A percentile compares a stretch with the other conserved stretches of the same genome.
These are phyloP conservation scores for Mya arenaria DNA, from an alignment of 1,140 invertebrate species.

Conservation along the genomic window DNA sequence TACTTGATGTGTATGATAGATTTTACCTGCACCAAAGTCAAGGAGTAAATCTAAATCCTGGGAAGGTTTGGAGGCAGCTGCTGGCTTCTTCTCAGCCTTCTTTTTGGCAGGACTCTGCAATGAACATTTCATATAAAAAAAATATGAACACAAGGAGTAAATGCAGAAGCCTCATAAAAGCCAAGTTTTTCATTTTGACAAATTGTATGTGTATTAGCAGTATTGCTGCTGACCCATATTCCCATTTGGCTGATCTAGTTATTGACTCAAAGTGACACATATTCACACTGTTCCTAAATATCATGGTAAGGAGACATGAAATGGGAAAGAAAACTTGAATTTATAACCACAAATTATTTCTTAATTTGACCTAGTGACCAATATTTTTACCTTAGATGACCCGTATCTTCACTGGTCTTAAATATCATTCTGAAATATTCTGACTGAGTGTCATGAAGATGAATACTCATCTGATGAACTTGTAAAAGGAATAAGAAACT, in stretches of 20 bases:
- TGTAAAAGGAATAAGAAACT: too few species aligned
- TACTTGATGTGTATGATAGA: too few species aligned
- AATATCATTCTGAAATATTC: background rate
- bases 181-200: too few species aligned
- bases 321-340: background rate
- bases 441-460: too few species aligned
- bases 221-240: too few species aligned
- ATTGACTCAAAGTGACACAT: background rate
- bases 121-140: too few species aligned
- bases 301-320: background rate
- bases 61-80: conserved; percentile 32
- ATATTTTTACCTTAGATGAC: background rate
- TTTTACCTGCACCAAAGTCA: conserved; percentile 86
- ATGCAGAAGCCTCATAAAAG: too few species aligned
- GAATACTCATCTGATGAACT: too few species aligned
- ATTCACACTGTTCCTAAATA: background rate
- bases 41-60: conserved; percentile 87
- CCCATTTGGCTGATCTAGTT: too few species aligned
- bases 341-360: background rate
- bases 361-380: background rate
- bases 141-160: too few species aligned
- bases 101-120: conserved; percentile 7
- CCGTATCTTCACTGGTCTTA: background rate
- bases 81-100: conserved; percentile 42
- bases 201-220: too few species aligned